phyloP scores from a whole-genome alignment of 1,140 invertebrate species.

The Heliconius hermathena region DNA sequence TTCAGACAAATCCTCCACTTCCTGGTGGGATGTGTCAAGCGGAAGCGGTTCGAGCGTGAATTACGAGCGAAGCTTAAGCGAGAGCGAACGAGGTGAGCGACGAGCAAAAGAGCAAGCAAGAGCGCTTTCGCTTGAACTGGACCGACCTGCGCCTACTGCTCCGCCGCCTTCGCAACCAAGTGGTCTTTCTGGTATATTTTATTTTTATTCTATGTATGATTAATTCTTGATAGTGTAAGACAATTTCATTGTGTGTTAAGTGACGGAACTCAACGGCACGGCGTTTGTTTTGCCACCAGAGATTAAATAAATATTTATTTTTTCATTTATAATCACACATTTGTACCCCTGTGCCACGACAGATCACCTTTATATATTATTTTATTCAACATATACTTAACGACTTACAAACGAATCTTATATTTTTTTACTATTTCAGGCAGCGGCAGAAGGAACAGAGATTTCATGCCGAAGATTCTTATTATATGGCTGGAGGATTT shows the following conservation, averaged over 20 bases:
- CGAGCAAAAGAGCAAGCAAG: constrained; percentile 79
- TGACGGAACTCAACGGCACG: too few relatives aligned
- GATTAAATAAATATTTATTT: too few relatives aligned
- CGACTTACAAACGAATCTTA: too few relatives aligned
- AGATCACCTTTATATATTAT: too few relatives aligned
- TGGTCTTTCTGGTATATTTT: neutral
- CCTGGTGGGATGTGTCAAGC: constrained; percentile 74
- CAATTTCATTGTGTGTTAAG: too few relatives aligned
- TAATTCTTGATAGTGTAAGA: too few relatives aligned
- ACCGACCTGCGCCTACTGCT: constrained; percentile 39
- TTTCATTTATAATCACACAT: too few relatives aligned
- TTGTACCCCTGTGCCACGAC: too few relatives aligned
- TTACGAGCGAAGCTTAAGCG: constrained; percentile 40
- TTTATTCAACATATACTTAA: too few relatives aligned
- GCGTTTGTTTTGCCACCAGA: too few relatives aligned
- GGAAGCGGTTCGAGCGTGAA: constrained; percentile 36
- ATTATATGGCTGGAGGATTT: constrained; percentile 97
- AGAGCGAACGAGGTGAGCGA: constrained; percentile 56
- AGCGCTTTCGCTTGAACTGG: constrained; percentile 86
- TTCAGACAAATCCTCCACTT: constrained; percentile 38
- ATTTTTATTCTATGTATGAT: neutral
- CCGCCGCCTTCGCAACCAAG: constrained; percentile 30
- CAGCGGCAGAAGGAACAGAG: constrained; percentile 82
- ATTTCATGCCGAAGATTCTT: constrained; percentile 92
- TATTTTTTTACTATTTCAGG: constrained; percentile 44